phyloP scores from a whole-genome alignment of 2,113 vertebrate species.

The Salvator merianae region DNA sequence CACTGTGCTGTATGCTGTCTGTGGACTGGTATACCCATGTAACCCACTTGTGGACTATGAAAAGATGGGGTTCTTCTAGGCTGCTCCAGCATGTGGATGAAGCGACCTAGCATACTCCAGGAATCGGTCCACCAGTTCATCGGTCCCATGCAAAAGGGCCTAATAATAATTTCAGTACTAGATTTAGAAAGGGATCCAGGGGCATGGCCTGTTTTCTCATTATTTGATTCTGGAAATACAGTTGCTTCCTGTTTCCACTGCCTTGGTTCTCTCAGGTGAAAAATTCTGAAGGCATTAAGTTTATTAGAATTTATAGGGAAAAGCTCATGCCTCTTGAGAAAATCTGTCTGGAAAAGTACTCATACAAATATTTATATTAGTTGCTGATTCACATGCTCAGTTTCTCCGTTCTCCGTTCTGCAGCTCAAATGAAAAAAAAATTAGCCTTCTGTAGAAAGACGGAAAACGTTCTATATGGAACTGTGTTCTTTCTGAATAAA shows the following conservation, averaged over 20 bases:
- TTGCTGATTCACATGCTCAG: not conserved
- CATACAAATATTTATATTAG: slow-evolving; percentile 10
- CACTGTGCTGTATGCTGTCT: too few species aligned
- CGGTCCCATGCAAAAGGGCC: too few species aligned
- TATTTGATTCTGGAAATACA: not conserved
- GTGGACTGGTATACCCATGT: too few species aligned
- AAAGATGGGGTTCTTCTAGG: too few species aligned
- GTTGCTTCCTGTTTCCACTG: not conserved
- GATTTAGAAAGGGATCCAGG: not conserved
- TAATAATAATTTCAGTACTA: not conserved
- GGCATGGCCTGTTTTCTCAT: not conserved
- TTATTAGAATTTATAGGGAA: slow-evolving; percentile 1
- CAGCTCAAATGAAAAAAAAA: not conserved
- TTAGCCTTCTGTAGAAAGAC: not conserved
- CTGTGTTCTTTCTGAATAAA: not conserved
- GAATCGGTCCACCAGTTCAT: too few species aligned
- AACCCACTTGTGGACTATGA: too few species aligned
- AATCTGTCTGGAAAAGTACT: not conserved
- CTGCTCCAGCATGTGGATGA: too few species aligned
- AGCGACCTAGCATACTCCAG: too few species aligned
- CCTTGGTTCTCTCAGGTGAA: not conserved
- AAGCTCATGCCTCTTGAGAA: slow-evolving; percentile 2
- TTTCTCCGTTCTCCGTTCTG: not conserved
- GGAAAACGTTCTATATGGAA: not conserved
- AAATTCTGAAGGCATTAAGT: not conserved